Conservation (phyloP, 2,797 vertebrate genomes). For the Coendou prehensilis region DNA sequence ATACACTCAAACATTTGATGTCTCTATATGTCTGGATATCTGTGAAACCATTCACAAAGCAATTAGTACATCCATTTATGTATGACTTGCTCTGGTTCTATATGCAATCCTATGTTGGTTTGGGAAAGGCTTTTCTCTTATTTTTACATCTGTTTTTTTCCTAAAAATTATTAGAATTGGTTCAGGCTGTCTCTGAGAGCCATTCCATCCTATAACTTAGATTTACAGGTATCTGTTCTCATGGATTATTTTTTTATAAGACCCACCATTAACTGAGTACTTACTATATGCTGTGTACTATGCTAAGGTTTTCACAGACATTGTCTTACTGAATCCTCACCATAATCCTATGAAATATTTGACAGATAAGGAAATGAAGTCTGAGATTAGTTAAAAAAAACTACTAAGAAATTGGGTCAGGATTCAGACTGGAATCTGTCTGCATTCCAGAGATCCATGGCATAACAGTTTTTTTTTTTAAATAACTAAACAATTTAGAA, state of each 20-base stretch:
- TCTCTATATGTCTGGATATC: neutral
- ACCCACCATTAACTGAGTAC: neutral
- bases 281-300: neutral
- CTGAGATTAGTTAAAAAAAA: constrained; percentile 38
- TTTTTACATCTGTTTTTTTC: neutral
- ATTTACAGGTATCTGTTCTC: neutral
- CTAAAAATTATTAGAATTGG: neutral
- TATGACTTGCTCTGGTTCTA: neutral
- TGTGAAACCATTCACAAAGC: constrained; percentile 18
- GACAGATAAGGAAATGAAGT: neutral
- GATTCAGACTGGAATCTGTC: neutral
- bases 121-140: neutral
- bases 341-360: neutral
- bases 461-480: neutral
- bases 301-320: neutral
- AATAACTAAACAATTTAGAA: neutral
- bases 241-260: neutral
- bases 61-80: neutral
- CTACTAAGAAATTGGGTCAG: neutral
- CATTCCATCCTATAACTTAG: neutral
- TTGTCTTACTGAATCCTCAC: neutral
- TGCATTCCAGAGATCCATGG: neutral
- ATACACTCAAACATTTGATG: neutral
- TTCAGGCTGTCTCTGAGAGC: neutral
- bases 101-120: neutral